Evolutionary conservation across 1,140 invertebrate species (phyloP).

Genomic region (Euura saliciscinereae): DNA sequence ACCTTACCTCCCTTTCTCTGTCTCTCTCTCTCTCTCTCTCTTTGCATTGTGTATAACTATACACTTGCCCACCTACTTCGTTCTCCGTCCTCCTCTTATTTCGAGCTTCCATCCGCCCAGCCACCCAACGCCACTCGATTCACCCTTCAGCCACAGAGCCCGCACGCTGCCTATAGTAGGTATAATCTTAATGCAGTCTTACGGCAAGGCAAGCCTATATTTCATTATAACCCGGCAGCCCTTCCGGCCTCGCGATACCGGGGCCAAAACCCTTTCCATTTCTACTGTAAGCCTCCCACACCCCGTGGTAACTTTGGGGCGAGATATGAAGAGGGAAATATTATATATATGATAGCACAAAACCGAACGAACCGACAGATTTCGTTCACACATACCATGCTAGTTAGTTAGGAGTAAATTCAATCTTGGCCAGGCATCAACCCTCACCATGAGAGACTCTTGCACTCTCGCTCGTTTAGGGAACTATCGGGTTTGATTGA

Average conservation of each 20-base stretch:
- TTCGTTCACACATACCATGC: too few relatives aligned
- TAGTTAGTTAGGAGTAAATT: too few relatives aligned
- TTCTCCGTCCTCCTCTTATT: background rate
- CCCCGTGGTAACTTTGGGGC: background rate
- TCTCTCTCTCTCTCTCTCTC: background rate
- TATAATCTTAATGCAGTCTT: conserved; percentile 63
- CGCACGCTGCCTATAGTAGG: conserved; percentile 32
- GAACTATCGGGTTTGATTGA: too few relatives aligned
- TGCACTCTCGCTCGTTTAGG: too few relatives aligned
- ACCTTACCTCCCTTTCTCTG: conserved; percentile 31
- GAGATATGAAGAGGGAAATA: background rate
- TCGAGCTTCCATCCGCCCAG: conserved; percentile 36
- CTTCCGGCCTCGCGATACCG: conserved; percentile 38
- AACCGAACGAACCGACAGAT: background rate
- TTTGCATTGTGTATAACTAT: background rate
- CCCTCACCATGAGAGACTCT: too few relatives aligned
- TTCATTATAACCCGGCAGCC: conserved; percentile 60
- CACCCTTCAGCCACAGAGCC: conserved; percentile 48
- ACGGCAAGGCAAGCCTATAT: conserved; percentile 60
- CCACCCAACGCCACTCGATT: conserved; percentile 35
- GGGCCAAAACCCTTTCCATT: conserved; percentile 6
- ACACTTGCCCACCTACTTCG: background rate
- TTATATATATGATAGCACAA: background rate
- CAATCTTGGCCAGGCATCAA: too few relatives aligned
- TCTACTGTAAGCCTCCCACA: conserved; percentile 8